Conservation (phyloP, 2,888 invertebrate species). For the Rhodophaea formosa region DNA sequence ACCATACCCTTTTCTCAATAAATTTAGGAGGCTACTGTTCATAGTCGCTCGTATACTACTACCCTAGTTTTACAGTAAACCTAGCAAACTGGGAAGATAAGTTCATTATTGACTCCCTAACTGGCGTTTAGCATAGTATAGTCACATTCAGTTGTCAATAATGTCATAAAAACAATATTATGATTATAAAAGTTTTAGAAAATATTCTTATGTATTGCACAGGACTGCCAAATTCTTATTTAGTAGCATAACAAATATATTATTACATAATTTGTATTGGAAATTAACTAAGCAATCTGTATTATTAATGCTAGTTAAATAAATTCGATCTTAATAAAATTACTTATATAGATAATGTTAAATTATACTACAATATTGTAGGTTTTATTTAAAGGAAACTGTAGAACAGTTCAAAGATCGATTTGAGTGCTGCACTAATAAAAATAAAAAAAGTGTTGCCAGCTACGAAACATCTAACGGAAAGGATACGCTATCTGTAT, state of each 20-base stretch:
- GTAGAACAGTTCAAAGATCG: background rate
- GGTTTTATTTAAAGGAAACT: background rate
- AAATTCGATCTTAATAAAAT: background rate
- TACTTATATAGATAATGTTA: background rate
- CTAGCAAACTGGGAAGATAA: too few relatives aligned
- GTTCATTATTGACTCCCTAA: too few relatives aligned
- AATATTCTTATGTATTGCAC: background rate
- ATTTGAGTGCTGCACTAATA: background rate
- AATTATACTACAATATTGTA: background rate
- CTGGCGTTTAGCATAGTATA: too few relatives aligned
- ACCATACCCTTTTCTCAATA: too few relatives aligned
- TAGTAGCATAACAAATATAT: background rate
- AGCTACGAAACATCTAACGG: background rate
- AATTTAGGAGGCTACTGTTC: too few relatives aligned
- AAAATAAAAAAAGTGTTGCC: background rate
- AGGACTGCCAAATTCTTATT: slow-evolving; percentile 11
- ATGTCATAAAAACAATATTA: too few relatives aligned
- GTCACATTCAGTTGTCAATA: too few relatives aligned
- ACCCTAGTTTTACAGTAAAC: too few relatives aligned
- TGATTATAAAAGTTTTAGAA: too few relatives aligned
- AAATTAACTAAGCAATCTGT: slow-evolving; percentile 1
- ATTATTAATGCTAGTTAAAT: slow-evolving; percentile 6
- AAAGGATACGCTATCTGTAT: too few relatives aligned
- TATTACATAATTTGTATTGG: background rate
- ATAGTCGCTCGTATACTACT: too few relatives aligned